Conservation (phyloP, 1,140 invertebrate species). For the Euura saliciscinereae region DNA sequence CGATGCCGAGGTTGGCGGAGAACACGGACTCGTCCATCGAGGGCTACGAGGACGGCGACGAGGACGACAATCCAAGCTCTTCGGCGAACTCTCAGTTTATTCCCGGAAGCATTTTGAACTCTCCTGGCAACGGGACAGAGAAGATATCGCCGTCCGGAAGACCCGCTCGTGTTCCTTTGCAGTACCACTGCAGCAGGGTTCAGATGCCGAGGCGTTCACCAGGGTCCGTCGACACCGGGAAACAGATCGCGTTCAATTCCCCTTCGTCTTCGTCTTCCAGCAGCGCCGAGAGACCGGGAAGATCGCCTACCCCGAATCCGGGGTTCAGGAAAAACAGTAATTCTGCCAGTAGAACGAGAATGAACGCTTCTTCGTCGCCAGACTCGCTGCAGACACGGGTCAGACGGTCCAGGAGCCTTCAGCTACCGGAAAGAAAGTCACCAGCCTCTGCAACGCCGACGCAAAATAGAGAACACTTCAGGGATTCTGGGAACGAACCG, state of each 20-base stretch:
- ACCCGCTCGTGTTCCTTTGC: conserved; percentile 24
- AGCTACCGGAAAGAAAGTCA: conserved; percentile 62
- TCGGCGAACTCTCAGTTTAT: conserved; percentile 51
- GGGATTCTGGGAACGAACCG: conserved; percentile 46
- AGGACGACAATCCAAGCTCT: conserved; percentile 61
- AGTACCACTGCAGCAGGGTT: conserved; percentile 46
- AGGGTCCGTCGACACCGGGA: conserved; percentile 51
- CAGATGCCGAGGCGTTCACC: conserved; percentile 55
- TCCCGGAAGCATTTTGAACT: conserved; percentile 35
- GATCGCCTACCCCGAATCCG: conserved; percentile 52
- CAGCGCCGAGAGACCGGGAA: conserved; percentile 49
- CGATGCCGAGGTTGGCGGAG: conserved; percentile 63
- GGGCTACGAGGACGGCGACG: conserved; percentile 64
- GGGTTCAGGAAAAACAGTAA: conserved; percentile 39
- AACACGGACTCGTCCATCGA: conserved; percentile 65
- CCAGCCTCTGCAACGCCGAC: conserved; percentile 38
- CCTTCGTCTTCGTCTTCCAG: conserved; percentile 58
- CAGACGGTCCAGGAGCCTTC: conserved; percentile 62
- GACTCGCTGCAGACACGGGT: conserved; percentile 57
- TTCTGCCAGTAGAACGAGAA: conserved; percentile 42
- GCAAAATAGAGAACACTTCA: conserved; percentile 42
- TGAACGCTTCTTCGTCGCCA: conserved; percentile 46
- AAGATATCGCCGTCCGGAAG: conserved; percentile 56
- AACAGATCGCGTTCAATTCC: conserved; percentile 55
- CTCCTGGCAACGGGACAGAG: conserved; percentile 47